These are phyloP conservation scores for Petromus typicus DNA, from an alignment of 2,113 vertebrate species.

Conservation along the genomic window DNA sequence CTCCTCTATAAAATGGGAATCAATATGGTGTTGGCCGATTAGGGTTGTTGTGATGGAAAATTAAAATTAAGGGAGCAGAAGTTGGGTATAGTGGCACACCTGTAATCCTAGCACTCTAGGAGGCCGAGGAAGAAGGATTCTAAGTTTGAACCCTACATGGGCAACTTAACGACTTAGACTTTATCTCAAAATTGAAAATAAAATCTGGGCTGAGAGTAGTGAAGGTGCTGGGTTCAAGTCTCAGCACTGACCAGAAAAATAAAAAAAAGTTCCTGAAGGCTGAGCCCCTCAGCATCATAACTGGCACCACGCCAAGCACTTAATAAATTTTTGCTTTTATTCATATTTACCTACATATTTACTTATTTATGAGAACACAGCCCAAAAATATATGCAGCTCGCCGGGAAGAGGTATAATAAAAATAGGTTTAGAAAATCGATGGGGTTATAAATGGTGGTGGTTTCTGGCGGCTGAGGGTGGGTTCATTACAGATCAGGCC, in stretches of 20 bases:
- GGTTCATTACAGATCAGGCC: background rate
- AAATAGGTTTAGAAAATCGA: constrained; percentile 69
- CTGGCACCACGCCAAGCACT: background rate
- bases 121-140: background rate
- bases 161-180: background rate
- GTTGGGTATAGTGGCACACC: no score
- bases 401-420: constrained; percentile 59
- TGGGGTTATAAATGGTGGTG: constrained; percentile 32
- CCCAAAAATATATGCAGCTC: constrained; percentile 49
- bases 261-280: background rate
- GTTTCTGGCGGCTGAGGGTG: background rate
- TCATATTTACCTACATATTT: constrained; percentile 63
- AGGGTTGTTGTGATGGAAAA: no score
- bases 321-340: background rate
- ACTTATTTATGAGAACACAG: constrained; percentile 74
- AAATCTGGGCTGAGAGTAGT: background rate
- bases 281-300: accelerated
- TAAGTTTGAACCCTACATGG: background rate
- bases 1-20: no score
- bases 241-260: background rate
- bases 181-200: background rate
- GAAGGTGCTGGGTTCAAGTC: background rate
- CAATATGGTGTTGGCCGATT: no score
- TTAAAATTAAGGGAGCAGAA: no score
- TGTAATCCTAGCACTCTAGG: background rate